Percentiles rank a stretch among this genome's conserved stretches.
Conservation (phyloP, 2,113 vertebrate genomes). For the Ctenomys sociabilis region DNA sequence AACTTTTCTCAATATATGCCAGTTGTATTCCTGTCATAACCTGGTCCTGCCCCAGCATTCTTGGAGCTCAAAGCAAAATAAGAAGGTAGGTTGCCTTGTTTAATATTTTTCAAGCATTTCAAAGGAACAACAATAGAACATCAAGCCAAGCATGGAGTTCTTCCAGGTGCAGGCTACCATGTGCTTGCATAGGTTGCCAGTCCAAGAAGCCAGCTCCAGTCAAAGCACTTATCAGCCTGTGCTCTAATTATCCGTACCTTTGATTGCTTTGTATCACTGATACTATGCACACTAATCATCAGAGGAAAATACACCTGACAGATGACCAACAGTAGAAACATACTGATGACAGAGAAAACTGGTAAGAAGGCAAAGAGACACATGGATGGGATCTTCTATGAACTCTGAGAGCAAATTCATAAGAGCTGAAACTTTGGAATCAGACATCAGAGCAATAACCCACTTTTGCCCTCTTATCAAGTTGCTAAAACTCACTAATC, state of each 20-base stretch:
- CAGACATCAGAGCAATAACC: neutral
- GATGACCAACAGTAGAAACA: neutral
- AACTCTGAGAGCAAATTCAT: neutral
- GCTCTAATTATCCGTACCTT: neutral
- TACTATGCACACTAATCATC: neutral
- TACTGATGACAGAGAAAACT: neutral
- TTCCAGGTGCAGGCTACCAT: neutral
- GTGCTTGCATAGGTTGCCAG: neutral
- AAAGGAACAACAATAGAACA: neutral
- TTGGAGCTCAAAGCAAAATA: neutral
- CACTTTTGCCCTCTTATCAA: neutral
- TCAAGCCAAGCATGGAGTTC: neutral
- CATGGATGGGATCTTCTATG: neutral
- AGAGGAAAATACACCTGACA: neutral
- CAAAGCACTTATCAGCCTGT: neutral
- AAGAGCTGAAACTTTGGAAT: neutral
- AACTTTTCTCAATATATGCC: neutral
- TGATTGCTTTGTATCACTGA: neutral
- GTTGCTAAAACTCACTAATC: neutral
- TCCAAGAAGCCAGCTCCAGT: neutral
- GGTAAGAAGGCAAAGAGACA: neutral
- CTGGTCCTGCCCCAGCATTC: neutral
- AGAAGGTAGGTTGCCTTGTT: neutral
- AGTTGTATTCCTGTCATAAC: neutral
- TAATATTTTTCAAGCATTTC: constrained; percentile 29